These are phyloP conservation scores for Papilio aristodemus DNA, from an alignment of 1,140 invertebrate species.

Conservation along the genomic window DNA sequence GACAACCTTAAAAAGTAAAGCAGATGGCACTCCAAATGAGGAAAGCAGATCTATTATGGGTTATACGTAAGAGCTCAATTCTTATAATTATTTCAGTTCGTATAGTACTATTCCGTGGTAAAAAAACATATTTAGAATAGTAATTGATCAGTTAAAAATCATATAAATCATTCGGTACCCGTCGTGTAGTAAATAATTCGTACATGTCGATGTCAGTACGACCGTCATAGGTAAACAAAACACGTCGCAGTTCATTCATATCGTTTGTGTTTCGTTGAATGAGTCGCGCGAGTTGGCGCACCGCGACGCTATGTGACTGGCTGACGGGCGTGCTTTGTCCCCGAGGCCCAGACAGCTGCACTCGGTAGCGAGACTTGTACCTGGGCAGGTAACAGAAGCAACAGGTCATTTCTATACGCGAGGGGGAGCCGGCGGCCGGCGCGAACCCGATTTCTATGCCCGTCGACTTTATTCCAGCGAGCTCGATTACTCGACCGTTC, in stretches of 20 bases:
- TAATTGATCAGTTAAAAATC: not conserved
- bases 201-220: constrained; percentile 20
- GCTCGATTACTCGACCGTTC: constrained; percentile 31
- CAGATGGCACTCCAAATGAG: no score
- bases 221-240: constrained; percentile 53
- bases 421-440: constrained; percentile 53
- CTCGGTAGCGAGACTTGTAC: constrained; percentile 62
- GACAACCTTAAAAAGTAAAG: no score
- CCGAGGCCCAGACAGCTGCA: constrained; percentile 58
- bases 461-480: constrained; percentile 34
- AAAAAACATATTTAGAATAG: not conserved
- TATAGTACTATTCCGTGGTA: not conserved
- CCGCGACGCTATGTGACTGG: constrained; percentile 58
- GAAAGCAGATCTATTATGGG: no score
- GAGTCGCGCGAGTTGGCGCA: constrained; percentile 47
- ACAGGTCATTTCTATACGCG: constrained; percentile 70
- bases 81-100: not conserved
- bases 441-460: constrained; percentile 31
- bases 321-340: constrained; percentile 66
- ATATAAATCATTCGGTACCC: constrained; percentile 24
- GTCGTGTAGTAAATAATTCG: constrained; percentile 29
- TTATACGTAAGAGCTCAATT: not conserved
- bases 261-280: constrained; percentile 57
- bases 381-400: constrained; percentile 76
- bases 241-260: constrained; percentile 64